A percentile compares a stretch with the other conserved stretches of the same genome.
These are phyloP conservation scores for Silurus asotus DNA, from an alignment of 2,113 vertebrate genomes.

Conservation along the genomic window DNA sequence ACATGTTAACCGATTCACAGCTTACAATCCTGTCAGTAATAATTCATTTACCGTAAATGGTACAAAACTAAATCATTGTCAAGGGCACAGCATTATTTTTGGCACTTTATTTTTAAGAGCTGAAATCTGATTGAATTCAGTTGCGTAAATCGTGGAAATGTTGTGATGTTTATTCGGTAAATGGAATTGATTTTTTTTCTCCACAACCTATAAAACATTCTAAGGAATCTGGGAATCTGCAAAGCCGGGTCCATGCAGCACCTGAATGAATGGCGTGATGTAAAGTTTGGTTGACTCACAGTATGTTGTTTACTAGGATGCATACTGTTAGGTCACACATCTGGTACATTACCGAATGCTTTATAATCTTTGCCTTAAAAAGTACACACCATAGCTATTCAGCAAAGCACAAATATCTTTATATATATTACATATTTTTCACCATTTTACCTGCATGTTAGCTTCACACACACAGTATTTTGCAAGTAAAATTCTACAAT, in stretches of 20 bases:
- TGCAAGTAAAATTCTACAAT: background rate
- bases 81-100: background rate
- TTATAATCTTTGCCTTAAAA: slow-evolving; percentile 80
- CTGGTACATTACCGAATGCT: slow-evolving; percentile 53
- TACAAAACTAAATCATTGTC: background rate
- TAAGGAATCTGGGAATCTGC: slow-evolving; percentile 34
- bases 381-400: background rate
- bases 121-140: background rate
- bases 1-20: slow-evolving; percentile 48
- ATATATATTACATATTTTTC: background rate
- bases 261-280: slow-evolving; percentile 35
- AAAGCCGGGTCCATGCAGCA: slow-evolving; percentile 25
- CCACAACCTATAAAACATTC: slow-evolving; percentile 25
- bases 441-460: background rate
- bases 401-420: background rate
- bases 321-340: slow-evolving; percentile 53
- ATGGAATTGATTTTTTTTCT: slow-evolving; percentile 5
- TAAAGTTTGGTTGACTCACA: slow-evolving; percentile 45
- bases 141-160: slow-evolving; percentile 8
- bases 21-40: slow-evolving; percentile 19
- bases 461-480: background rate
- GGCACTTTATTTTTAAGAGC: background rate
- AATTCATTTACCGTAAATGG: background rate
- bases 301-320: slow-evolving; percentile 34
- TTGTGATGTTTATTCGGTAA: slow-evolving; percentile 6